These are phyloP conservation scores for Jordanella pulchra DNA, from an alignment of 2,797 vertebrate species.

Conservation along the genomic window DNA sequence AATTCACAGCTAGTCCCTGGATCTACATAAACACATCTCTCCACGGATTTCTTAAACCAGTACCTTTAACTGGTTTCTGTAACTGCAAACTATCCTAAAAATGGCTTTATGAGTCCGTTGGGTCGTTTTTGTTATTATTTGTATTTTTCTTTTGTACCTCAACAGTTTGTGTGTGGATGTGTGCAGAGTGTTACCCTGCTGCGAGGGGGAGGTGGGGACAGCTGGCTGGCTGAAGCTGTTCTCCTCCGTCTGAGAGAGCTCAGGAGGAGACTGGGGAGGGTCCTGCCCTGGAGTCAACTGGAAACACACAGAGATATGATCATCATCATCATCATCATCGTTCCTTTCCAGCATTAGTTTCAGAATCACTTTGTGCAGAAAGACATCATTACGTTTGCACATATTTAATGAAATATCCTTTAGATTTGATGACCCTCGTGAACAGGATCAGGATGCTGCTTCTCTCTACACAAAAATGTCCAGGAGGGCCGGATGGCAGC, in stretches of 20 bases:
- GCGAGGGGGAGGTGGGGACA: slow-evolving; percentile 91
- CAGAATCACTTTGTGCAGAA: not conserved
- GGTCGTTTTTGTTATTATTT: no score
- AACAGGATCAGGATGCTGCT: no score
- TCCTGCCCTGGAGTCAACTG: slow-evolving; percentile 93
- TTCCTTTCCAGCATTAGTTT: not conserved
- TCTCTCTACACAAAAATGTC: no score
- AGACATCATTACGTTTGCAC: not conserved
- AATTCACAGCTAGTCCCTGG: slow-evolving; percentile 33
- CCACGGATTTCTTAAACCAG: slow-evolving; percentile 20
- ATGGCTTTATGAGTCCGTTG: no score
- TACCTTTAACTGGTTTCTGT: slow-evolving; percentile 11
- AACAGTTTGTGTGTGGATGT: slow-evolving; percentile 22
- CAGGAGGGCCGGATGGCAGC: no score
- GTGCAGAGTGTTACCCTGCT: slow-evolving; percentile 86
- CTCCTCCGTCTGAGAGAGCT: slow-evolving; percentile 86
- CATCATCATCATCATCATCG: slow-evolving; percentile 17
- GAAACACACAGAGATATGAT: slow-evolving; percentile 26
- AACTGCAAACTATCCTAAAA: slow-evolving; percentile 20
- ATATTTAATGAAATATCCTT: not conserved
- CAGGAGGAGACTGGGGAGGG: slow-evolving; percentile 86
- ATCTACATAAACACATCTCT: slow-evolving; percentile 32
- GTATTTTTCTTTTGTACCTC: slow-evolving; percentile 9
- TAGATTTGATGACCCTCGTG: not conserved
- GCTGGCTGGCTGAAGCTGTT: slow-evolving; percentile 88